A percentile compares a stretch with the other conserved stretches of the same genome.
phyloP scores from a whole-genome alignment of 2,797 vertebrate species.

The Emydoidea blandingii region DNA sequence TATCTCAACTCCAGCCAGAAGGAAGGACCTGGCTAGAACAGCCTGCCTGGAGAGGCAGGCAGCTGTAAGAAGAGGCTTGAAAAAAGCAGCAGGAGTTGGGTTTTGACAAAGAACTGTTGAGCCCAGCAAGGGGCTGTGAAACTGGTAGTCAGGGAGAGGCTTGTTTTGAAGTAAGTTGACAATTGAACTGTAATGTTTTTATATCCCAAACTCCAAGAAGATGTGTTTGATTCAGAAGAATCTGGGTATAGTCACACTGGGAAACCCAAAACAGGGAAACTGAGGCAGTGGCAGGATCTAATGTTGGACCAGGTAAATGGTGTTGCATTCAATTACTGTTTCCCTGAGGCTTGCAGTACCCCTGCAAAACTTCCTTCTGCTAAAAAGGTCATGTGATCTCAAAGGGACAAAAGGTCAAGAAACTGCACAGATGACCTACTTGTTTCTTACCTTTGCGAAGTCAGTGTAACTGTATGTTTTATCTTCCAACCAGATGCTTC shows the following conservation, averaged over 20 bases:
- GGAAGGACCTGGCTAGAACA: neutral
- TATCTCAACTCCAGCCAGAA: accelerated
- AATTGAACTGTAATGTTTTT: neutral
- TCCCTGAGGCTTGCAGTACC: neutral
- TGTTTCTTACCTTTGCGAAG: neutral
- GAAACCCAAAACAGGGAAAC: neutral
- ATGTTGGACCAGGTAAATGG: neutral
- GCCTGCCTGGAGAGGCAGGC: neutral
- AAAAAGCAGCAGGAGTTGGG: neutral
- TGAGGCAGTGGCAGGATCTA: neutral
- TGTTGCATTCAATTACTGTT: neutral
- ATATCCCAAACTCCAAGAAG: neutral
- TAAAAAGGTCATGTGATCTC: neutral
- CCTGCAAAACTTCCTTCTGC: neutral
- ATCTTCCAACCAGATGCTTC: neutral
- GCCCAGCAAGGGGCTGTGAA: neutral
- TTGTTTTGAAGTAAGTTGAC: neutral
- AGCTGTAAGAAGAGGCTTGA: neutral
- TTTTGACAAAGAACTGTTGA: neutral
- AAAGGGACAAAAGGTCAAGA: neutral
- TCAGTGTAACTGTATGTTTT: neutral
- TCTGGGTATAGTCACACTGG: neutral
- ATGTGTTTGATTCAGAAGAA: neutral
- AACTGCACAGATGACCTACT: neutral
- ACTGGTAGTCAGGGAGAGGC: neutral